A percentile compares a stretch with the other conserved stretches of the same genome.
phyloP scores from a whole-genome alignment of 2,797 vertebrate species.

The Cossypha niveicapilla region DNA sequence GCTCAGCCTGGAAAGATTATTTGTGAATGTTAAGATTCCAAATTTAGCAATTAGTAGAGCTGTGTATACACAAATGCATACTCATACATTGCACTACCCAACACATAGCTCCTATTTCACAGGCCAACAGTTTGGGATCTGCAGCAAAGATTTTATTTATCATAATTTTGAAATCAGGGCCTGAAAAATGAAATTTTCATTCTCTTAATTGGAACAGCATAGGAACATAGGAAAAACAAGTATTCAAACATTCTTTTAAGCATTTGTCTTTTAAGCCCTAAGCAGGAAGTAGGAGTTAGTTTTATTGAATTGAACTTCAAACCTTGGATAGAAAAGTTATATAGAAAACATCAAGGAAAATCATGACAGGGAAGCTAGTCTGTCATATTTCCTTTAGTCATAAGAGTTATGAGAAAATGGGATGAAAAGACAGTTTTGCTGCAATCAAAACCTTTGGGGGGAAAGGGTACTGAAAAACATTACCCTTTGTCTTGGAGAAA shows the following conservation, averaged over 20 bases:
- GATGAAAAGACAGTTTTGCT: background rate
- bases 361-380: background rate
- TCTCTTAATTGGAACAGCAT: constrained; percentile 20
- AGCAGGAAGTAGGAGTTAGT: background rate
- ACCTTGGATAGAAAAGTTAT: background rate
- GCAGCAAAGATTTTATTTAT: background rate
- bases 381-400: background rate
- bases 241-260: background rate
- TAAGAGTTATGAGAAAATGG: background rate
- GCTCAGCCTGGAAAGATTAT: background rate
- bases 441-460: background rate
- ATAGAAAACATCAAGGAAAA: background rate
- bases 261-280: background rate
- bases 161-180: background rate
- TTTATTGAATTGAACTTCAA: constrained; percentile 24
- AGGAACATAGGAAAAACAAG: background rate
- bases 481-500: background rate
- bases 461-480: background rate
- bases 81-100: background rate
- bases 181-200: background rate
- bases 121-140: background rate
- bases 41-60: background rate
- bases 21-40: background rate
- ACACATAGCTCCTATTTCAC: background rate
- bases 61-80: background rate